Evolutionary conservation across 2,797 vertebrate species (phyloP).

Genomic region (Melanogrammus aeglefinus): DNA sequence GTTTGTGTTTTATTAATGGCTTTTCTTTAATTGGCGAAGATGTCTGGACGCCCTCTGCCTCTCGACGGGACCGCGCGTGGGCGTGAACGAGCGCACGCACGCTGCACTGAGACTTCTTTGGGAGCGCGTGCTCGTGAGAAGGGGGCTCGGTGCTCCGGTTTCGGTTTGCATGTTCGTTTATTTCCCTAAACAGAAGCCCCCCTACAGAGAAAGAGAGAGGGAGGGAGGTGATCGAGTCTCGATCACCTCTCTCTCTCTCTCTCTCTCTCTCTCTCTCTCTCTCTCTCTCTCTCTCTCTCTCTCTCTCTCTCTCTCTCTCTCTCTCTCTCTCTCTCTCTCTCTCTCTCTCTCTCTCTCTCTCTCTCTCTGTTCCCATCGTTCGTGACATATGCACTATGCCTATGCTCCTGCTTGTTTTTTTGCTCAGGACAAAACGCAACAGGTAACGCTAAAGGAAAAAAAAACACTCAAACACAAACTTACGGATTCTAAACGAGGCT

Average conservation of each 20-base stretch:
- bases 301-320: too few relatives aligned
- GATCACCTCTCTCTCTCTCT: too few relatives aligned
- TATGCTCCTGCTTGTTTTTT: conserved; percentile 65
- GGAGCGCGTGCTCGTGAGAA: background rate
- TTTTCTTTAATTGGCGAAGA: background rate
- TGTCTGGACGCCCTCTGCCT: background rate
- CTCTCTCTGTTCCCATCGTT: background rate
- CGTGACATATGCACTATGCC: conserved; percentile 64
- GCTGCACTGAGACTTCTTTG: background rate
- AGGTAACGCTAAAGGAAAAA: conserved; percentile 44
- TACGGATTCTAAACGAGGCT: conserved; percentile 24
- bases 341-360: too few relatives aligned
- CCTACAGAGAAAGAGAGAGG: background rate
- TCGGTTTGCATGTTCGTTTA: background rate
- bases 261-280: too few relatives aligned
- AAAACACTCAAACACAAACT: background rate
- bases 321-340: too few relatives aligned
- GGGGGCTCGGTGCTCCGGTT: background rate
- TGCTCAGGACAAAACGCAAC: conserved; percentile 69
- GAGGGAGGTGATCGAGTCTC: too few relatives aligned
- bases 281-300: too few relatives aligned
- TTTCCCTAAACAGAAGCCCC: background rate
- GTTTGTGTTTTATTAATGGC: background rate
- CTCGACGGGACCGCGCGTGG: background rate
- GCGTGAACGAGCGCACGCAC: background rate